Conservation (phyloP, 2,888 invertebrate genomes). For the Xylota sylvarum region DNA sequence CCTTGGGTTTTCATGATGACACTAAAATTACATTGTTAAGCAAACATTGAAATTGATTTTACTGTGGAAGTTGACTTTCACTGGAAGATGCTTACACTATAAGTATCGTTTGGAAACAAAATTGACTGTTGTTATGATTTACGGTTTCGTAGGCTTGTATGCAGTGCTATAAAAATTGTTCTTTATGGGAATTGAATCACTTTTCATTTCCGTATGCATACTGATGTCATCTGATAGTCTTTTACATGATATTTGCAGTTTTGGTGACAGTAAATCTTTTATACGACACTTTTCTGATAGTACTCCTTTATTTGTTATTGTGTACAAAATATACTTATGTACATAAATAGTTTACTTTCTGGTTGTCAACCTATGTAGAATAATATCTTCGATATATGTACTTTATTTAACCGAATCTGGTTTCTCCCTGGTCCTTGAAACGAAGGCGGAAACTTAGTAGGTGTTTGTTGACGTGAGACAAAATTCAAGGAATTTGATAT, state of each 20-base stretch:
- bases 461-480: too few species aligned
- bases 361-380: too few species aligned
- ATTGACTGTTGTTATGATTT: neutral
- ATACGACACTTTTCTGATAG: too few species aligned
- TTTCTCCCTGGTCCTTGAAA: too few species aligned
- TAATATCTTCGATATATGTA: too few species aligned
- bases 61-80: neutral
- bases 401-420: too few species aligned
- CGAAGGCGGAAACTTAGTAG: too few species aligned
- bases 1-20: neutral
- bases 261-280: too few species aligned
- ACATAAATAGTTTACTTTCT: too few species aligned
- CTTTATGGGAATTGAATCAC: neutral
- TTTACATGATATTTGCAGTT: neutral
- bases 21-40: constrained; percentile 32
- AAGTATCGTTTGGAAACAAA: neutral
- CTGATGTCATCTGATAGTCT: neutral
- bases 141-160: neutral
- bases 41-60: constrained; percentile 22
- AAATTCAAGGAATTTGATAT: too few species aligned
- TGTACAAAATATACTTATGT: too few species aligned
- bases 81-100: neutral
- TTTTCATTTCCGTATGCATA: neutral
- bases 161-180: neutral
- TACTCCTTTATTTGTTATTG: too few species aligned